A percentile compares a stretch with the other conserved stretches of the same genome.
Conservation (phyloP, 37 sponge, comb jelly and placozoan species). For the Cliona cf. orientalis region DNA sequence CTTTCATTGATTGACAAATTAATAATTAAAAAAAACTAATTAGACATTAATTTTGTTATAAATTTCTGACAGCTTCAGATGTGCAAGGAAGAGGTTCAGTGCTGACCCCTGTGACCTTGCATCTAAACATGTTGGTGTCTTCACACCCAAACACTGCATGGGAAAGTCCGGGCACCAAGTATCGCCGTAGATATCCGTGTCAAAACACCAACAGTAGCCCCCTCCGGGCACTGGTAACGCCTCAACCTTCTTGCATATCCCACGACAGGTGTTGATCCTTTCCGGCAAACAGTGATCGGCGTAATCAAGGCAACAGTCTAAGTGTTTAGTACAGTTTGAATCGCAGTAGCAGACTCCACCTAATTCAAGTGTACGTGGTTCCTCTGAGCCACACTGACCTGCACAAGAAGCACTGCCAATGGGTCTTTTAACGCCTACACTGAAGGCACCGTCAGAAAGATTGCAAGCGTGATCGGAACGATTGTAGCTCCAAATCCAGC, state of each 20-base stretch:
- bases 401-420: slow-evolving; percentile 9
- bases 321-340: background rate
- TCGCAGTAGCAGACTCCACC: slow-evolving; percentile 31
- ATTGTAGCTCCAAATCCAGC: slow-evolving; percentile 25
- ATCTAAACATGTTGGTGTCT: background rate
- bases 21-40: too few relatives aligned
- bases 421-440: background rate
- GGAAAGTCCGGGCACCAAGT: slow-evolving; percentile 9
- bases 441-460: background rate
- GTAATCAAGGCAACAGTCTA: slow-evolving; percentile 17
- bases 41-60: background rate
- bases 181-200: background rate
- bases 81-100: background rate
- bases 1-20: too few relatives aligned
- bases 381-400: background rate
- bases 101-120: slow-evolving; percentile 7
- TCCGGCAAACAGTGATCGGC: background rate
- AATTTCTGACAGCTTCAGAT: background rate
- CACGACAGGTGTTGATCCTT: background rate
- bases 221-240: slow-evolving; percentile 3
- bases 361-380: background rate
- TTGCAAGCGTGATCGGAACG: background rate
- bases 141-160: background rate
- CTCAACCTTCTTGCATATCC: background rate
- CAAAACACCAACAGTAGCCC: slow-evolving; percentile 25